Base-by-base conservation (phyloP, 2,797 vertebrate genomes). In the Coluber constrictor region DNA sequence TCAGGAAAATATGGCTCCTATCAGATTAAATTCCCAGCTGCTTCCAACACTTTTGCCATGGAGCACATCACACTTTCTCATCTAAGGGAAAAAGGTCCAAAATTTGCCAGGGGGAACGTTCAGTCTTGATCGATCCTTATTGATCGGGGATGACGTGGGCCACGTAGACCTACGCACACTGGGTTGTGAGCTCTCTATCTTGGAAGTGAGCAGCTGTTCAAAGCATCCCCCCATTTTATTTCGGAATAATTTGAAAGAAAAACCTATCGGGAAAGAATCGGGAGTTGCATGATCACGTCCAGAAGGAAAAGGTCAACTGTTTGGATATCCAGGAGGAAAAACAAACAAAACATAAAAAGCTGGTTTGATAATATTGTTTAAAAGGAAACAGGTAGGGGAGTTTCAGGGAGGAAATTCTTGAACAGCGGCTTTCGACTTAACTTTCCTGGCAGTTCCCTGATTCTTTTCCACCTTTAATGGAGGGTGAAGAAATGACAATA, bases 41-140 rank as follows among this genome's bases (percentile, higher is more conserved):
- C 4, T 7, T 20, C n/a, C 25, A 0, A 20, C 25, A 16, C 32
- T 20, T 43, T 74, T 0, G 63, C 20, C 10, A 18, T 2, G 0
- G 9, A 59, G 1, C 2, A 13, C 54, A 4, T n/a, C 63, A 1
- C 7, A 32, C 11, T 27, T 12, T 51, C 13, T 15, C 20, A 86
- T 7, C 4, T 9, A 55, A 86, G n/a, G n/a, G 43, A 13, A 27
- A 59, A 20, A 20, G 20, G 1, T 83, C 61, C n/a, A 5, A 12
- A 20, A 51, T 51, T 79, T 43, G n/a, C 3, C 12, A 32, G 0
- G 66, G 66, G 66, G 37, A 59, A 18, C 13, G 15, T 8, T 86
- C n/a, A 51, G 43, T 20, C 54, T 20, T 20, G 63, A 90, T 47
- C 55, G 18, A 55, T 1, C 0, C 32, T 56, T 25, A 90, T 16